These are phyloP conservation scores for Emberiza fucata DNA, from an alignment of 2,113 vertebrate genomes.

Conservation along the genomic window DNA sequence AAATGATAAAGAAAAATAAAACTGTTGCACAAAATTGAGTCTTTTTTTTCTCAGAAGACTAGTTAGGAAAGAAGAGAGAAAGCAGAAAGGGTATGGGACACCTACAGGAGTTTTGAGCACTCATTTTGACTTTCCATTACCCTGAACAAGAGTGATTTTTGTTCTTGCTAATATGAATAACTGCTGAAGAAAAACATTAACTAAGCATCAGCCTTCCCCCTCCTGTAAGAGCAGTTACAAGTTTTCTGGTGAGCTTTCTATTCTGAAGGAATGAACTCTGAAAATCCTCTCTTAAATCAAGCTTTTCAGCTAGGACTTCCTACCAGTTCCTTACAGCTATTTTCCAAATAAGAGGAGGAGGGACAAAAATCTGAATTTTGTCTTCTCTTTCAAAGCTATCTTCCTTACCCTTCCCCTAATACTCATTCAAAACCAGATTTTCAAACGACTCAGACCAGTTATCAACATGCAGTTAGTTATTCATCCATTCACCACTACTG, in stretches of 20 bases:
- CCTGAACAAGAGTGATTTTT: neutral
- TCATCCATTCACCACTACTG: neutral
- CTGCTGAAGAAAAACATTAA: neutral
- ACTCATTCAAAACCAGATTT: neutral
- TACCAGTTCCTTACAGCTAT: neutral
- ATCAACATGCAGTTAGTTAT: neutral
- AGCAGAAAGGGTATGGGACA: rapidly evolving
- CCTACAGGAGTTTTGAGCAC: neutral
- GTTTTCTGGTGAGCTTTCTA: neutral
- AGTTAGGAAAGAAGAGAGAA: neutral
- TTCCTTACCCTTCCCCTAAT: neutral
- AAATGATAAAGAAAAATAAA: neutral
- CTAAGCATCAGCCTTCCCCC: neutral
- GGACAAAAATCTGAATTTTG: neutral
- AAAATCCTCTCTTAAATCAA: neutral
- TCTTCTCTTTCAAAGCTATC: neutral
- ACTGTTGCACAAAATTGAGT: neutral
- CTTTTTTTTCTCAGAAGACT: neutral
- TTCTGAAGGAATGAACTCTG: neutral
- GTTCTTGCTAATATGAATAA: neutral
- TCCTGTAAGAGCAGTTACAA: neutral
- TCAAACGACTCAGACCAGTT: neutral
- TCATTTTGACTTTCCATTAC: neutral
- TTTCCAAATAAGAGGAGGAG: neutral
- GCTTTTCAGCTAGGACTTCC: neutral